Evolutionary conservation across 2,797 vertebrate species (phyloP).

Genomic region (Apogon talboti): DNA sequence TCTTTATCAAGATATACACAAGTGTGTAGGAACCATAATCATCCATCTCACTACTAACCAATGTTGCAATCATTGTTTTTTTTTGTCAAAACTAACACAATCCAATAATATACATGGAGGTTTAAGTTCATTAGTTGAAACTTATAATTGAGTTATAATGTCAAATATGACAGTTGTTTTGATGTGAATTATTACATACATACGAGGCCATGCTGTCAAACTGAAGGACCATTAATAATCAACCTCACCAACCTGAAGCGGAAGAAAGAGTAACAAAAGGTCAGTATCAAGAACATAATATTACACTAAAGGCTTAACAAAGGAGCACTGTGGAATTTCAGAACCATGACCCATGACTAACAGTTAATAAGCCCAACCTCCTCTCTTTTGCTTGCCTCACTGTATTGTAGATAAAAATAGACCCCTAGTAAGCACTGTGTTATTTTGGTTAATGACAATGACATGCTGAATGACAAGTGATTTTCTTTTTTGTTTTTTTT

Average conservation of each 20-base stretch:
- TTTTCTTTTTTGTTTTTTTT: background rate
- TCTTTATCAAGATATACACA: too few species aligned
- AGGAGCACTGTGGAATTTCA: slow-evolving; percentile 26
- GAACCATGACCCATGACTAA: slow-evolving; percentile 62
- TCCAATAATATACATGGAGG: background rate
- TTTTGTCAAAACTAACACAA: too few species aligned
- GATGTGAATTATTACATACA: slow-evolving; percentile 3
- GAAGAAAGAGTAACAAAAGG: slow-evolving; percentile 19
- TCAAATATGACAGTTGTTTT: background rate
- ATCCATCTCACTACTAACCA: too few species aligned
- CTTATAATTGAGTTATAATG: too few species aligned
- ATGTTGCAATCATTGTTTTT: too few species aligned
- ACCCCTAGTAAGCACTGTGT: slow-evolving; percentile 24
- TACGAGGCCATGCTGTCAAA: slow-evolving; percentile 10
- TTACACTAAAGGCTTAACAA: slow-evolving; percentile 21
- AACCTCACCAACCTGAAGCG: slow-evolving; percentile 38
- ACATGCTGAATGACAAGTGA: background rate
- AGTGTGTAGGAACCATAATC: too few species aligned
- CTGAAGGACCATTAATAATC: slow-evolving; percentile 63
- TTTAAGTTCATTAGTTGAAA: too few species aligned
- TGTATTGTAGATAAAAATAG: slow-evolving; percentile 36
- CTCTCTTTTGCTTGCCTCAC: slow-evolving; percentile 5
- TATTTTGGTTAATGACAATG: slow-evolving; percentile 8
- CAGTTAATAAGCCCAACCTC: slow-evolving; percentile 49
- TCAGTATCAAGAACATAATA: slow-evolving; percentile 28